Base-by-base conservation (phyloP, 2,888 invertebrate genomes). In the Aporophyla lueneburgensis region DNA sequence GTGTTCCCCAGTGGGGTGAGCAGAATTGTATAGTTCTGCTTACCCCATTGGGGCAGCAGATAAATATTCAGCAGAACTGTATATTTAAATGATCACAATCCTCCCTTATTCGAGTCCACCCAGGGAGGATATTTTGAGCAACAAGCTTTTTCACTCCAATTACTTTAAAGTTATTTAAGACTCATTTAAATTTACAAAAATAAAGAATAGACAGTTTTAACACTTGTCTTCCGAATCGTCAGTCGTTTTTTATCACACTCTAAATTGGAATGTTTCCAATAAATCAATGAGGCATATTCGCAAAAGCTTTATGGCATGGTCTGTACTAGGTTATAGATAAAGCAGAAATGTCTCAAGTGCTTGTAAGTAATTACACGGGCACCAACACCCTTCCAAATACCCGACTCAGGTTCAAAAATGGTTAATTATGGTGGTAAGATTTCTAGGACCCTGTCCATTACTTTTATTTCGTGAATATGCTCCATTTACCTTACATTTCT, bases 171-270 rank as follows among this genome's bases (percentile, higher is more conserved):
- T 74, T 56, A 2, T 49, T 74, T 43, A 40, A 21, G 75, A 74
- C 75, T 27, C 5, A 0, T 58, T 27, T 51, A 40, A 54, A 46
- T 19, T 1, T 62, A 70, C 9, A 68, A 56, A 72, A 5, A 24
- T 27, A 56, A 49, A 27, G 40, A 40, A 40, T 27, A 53, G 43
- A 0, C 54, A 65, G 10, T 14, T 74, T 49, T 54, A 46, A 63
- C 12, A 63, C 75, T n/a, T 74, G 63, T 58, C 63, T 43, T 43
- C 56, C 75, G 40, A 58, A 74, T 14, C 49, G 49, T 75, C 75
- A 75, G 75, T 75, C 75, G 2, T 43, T 63, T 75, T 72, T 63
- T 74, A 53, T 53, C 73, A 62, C 62, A 75, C 49, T 24, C 5
- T n/a, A 14, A 19, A 51, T 74, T 63, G 56, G 56, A 74, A 74